These are phyloP conservation scores for Sericinus montela DNA, from an alignment of 2,888 invertebrate species.

Conservation along the genomic window DNA sequence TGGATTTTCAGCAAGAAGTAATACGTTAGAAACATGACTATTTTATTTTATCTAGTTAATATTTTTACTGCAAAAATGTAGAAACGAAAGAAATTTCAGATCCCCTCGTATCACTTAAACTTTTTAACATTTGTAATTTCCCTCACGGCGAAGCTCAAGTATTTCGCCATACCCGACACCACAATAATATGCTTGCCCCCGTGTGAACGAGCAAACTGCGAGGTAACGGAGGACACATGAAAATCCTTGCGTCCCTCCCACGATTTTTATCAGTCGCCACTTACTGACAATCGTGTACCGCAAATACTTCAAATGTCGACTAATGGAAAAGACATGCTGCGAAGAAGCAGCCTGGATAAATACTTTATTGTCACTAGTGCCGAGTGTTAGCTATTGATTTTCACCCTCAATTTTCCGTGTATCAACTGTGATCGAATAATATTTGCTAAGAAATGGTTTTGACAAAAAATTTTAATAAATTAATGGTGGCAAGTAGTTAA, in stretches of 20 bases:
- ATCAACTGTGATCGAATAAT: neutral
- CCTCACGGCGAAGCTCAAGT: neutral
- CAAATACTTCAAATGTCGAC: conserved; percentile 71
- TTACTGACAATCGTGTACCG: conserved; percentile 66
- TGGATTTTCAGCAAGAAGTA: too few relatives aligned
- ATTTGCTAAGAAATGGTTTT: too few relatives aligned
- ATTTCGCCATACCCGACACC: conserved; percentile 1
- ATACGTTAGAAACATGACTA: too few relatives aligned
- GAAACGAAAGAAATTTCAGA: too few relatives aligned
- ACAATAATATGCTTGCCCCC: conserved; percentile 9
- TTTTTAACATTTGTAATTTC: neutral
- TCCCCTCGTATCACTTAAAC: too few relatives aligned
- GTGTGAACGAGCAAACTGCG: conserved; percentile 23
- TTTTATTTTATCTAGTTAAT: too few relatives aligned
- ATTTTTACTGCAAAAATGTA: too few relatives aligned
- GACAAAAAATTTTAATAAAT: too few relatives aligned
- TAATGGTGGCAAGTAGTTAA: too few relatives aligned
- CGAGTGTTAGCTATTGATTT: conserved; percentile 34
- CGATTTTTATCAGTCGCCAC: conserved; percentile 59
- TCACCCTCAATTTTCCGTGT: conserved; percentile 19
- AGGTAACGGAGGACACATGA: conserved; percentile 16
- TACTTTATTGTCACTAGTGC: conserved; percentile 75
- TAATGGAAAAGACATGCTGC: conserved; percentile 79
- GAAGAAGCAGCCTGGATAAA: conserved; percentile 63
- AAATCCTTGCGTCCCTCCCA: conserved; percentile 29